phyloP scores from a whole-genome alignment of 2,888 invertebrate genomes.

The Athalia rosae region DNA sequence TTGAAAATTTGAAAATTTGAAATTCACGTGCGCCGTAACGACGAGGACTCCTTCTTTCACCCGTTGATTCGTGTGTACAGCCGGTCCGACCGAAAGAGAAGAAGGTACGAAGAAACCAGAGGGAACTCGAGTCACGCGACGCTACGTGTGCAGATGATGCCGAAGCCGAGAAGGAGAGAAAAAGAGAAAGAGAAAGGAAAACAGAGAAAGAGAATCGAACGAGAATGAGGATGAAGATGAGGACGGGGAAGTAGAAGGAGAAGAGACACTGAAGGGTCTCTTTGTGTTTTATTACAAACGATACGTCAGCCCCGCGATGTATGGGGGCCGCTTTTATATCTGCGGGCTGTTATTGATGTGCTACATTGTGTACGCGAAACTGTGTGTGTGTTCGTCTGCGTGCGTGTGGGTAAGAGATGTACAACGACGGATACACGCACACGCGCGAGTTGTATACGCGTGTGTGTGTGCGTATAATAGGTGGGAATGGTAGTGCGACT shows the following conservation, averaged over 20 bases:
- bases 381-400: constrained; percentile 62
- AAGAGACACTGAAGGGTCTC: constrained; percentile 56
- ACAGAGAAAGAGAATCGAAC: background rate
- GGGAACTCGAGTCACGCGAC: background rate
- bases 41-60: too few relatives aligned
- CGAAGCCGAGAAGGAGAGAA: background rate
- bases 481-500: too few relatives aligned
- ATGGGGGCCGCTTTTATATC: constrained; percentile 70
- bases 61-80: too few relatives aligned
- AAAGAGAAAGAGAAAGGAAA: background rate
- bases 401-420: background rate
- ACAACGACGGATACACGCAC: too few relatives aligned
- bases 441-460: too few relatives aligned
- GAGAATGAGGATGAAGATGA: background rate
- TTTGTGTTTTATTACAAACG: constrained; percentile 73
- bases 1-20: too few relatives aligned
- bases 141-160: background rate
- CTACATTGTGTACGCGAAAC: constrained; percentile 68
- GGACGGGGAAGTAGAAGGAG: background rate
- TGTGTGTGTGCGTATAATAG: too few relatives aligned
- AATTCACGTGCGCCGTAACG: too few relatives aligned
- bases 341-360: constrained; percentile 71
- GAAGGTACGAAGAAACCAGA: too few relatives aligned
- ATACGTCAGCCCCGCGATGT: constrained; percentile 70
- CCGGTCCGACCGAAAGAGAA: too few relatives aligned